Evolutionary conservation across 2,113 vertebrate species (phyloP).

Genomic region (Brachyistius frenatus): DNA sequence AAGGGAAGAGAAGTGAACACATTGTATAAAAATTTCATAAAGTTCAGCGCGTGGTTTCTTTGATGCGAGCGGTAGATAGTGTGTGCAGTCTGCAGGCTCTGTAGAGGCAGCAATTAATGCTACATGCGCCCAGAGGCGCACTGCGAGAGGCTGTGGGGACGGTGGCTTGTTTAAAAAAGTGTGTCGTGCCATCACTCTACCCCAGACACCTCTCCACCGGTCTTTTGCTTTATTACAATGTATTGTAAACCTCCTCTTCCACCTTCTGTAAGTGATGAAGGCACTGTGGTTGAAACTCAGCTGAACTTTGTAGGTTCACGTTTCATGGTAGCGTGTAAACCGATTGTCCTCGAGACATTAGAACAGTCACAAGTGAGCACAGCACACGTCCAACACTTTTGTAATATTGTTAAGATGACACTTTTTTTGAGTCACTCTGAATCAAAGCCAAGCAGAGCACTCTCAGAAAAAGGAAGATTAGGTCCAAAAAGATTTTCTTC

Average conservation of each 20-base stretch:
- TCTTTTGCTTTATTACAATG: constrained; percentile 52
- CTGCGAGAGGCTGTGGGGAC: constrained; percentile 51
- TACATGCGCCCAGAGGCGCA: constrained; percentile 76
- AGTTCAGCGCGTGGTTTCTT: constrained; percentile 83
- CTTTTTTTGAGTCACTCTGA: neutral
- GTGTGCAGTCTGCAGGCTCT: constrained; percentile 81
- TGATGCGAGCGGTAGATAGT: constrained; percentile 82
- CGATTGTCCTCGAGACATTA: neutral
- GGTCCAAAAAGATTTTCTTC: neutral
- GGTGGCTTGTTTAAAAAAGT: constrained; percentile 64
- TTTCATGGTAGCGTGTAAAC: neutral
- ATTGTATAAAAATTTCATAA: constrained; percentile 88
- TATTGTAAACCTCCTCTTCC: constrained; percentile 24
- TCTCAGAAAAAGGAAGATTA: neutral
- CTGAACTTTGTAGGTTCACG: constrained; percentile 4
- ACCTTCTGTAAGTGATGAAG: neutral
- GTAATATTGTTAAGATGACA: neutral
- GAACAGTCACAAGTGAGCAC: constrained; percentile 4
- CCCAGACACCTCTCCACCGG: constrained; percentile 53
- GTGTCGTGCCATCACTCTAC: constrained; percentile 63
- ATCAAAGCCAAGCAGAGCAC: neutral
- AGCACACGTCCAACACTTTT: neutral
- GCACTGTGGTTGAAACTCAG: neutral
- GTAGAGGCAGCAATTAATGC: constrained; percentile 84
- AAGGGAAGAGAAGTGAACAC: constrained; percentile 81